Percentiles rank a stretch among this genome's conserved stretches.
Evolutionary conservation across 35 echinoderm and acorn worm species (phyloP).

Genomic region (Chiridota heheva): DNA sequence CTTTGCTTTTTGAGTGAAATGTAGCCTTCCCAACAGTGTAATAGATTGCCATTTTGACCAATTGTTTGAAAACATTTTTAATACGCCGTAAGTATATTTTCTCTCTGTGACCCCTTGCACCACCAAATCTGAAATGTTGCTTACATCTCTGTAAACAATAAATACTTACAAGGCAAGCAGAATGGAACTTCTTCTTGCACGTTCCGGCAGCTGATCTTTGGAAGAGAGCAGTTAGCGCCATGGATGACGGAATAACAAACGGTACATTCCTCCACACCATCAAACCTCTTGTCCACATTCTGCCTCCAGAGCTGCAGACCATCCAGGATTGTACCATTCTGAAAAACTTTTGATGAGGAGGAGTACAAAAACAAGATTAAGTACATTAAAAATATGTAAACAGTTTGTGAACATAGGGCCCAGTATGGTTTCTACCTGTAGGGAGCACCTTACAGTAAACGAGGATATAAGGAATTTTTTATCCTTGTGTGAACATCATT

Average conservation of each 20-base stretch:
- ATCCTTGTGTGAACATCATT: too few relatives aligned
- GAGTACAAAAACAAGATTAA: too few relatives aligned
- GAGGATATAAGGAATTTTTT: too few relatives aligned
- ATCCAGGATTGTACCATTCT: constrained; percentile 88
- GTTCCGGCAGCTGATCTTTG: constrained; percentile 81
- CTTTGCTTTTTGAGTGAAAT: too few relatives aligned
- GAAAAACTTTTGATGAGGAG: background rate
- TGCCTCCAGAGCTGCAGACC: constrained; percentile 79
- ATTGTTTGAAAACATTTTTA: background rate
- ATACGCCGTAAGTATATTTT: background rate
- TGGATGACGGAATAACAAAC: constrained; percentile 97
- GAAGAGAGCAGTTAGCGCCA: constrained; percentile 84
- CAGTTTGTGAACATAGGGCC: too few relatives aligned
- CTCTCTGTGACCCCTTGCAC: too few relatives aligned
- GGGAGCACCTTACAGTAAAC: too few relatives aligned
- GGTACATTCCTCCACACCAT: constrained; percentile 88
- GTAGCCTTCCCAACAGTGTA: too few relatives aligned
- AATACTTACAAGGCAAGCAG: constrained; percentile 86
- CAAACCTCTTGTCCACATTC: constrained; percentile 90
- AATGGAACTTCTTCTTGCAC: constrained; percentile 95
- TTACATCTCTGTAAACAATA: too few relatives aligned
- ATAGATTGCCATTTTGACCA: background rate
- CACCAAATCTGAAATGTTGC: background rate
- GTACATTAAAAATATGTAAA: too few relatives aligned
- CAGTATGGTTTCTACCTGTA: too few relatives aligned